Percentiles rank a stretch among this genome's conserved stretches.
Evolutionary conservation across 92 coral and sea anemone species (phyloP).

Genomic region (Muricea muricata): DNA sequence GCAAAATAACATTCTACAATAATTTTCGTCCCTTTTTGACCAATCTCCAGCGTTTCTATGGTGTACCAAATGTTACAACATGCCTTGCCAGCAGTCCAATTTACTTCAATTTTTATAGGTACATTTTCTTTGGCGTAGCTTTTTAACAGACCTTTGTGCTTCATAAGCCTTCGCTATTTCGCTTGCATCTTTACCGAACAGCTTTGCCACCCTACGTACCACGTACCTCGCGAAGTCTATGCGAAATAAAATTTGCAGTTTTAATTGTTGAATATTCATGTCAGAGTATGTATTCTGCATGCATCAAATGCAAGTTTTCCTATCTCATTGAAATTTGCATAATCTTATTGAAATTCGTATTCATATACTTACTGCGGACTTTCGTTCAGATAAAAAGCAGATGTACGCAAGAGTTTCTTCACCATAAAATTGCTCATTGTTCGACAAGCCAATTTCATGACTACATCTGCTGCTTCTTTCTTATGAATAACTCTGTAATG

Average conservation of each 20-base stretch:
- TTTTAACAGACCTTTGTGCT: not conserved
- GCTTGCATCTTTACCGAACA: not conserved
- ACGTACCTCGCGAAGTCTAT: not conserved
- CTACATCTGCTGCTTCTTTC: not conserved
- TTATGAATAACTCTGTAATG: not conserved
- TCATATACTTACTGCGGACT: not conserved
- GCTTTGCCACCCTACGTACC: constrained; percentile 8
- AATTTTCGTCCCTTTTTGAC: no score
- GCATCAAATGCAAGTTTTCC: no score
- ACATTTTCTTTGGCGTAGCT: not conserved
- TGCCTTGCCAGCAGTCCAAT: no score
- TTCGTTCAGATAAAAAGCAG: not conserved
- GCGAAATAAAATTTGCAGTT: no score
- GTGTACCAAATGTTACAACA: no score
- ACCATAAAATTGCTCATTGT: not conserved
- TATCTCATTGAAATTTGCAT: not conserved
- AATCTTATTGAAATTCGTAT: not conserved
- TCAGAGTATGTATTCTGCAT: not conserved
- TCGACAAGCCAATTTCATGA: not conserved
- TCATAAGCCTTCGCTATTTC: not conserved
- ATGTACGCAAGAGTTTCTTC: not conserved
- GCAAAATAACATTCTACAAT: no score
- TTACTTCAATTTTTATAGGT: no score
- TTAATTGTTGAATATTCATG: not conserved
- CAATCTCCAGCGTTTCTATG: no score